Evolutionary conservation across 2,888 invertebrate species (phyloP), one percentile per base, ranked within the genome.

Genomic region (Calliopum simillimum): DNA sequence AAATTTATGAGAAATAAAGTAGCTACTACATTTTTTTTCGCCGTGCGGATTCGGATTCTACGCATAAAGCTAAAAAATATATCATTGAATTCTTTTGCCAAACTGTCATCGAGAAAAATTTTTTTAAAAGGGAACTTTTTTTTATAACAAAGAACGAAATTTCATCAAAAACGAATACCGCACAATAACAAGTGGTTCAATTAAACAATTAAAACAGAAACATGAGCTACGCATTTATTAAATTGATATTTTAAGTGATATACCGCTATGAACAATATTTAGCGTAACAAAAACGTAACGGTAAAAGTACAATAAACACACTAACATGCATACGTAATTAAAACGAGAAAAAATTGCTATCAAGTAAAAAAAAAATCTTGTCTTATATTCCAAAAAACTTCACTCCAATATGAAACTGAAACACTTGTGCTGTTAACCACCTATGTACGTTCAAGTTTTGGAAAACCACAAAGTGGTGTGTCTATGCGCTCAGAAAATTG

Each of bases 401-500:
- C 12, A 58, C 33, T 16, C 4, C 41, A n/a, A 11, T 16, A 13
- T 25, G 65, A 44, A 49, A 65, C 23, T 63, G 49, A 33, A n/a
- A 14, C 51, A 63, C 63, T 63, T 25, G 25, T 25, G 33, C 6
- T 49, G n/a, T 49, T n/a, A 21, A 33, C 63, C 33, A 43, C 23
- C 47, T n/a, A 23, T 25, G 5, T 8, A 16, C 21, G 43, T 23
- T 14, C 23, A 21, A 12, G 59, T 41, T 43, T 12, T 23, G 14
- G 25, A 23, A 56, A 56, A 23, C 55, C 55, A 55, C 55, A 23
- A 3, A 6, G 55, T 23, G 6, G 13, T 23, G 21, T 55, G 44
- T 12, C n/a, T 19, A 41, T 53, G 62, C 62, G 53, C 56, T 69
- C 49, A 62, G 69, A 55, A 63, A 62, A 69, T 64, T 59, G 64